Evolutionary conservation across 2,113 vertebrate genomes (phyloP), one percentile per base, ranked within the genome.

Genomic region (Poecile atricapillus): DNA sequence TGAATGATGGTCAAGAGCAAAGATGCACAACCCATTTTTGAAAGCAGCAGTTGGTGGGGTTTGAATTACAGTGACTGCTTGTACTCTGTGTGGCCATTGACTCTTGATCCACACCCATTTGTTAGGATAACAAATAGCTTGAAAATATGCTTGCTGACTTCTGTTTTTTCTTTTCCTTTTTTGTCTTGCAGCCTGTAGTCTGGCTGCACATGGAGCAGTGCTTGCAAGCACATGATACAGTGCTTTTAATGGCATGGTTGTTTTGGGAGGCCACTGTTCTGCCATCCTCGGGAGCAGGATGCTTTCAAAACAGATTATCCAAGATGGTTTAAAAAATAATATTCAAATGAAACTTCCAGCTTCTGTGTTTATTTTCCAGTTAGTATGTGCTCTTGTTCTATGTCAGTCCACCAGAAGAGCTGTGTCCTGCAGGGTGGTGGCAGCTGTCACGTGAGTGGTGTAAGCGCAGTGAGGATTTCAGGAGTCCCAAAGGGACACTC

Each of bases 361-460:
- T 52, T 15, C 39, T 84, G 25, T 58, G 25, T 75, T 78, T 85
- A 0, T 83, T 79, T 79, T 62, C 17, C 11, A 6, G 12, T 83
- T 52, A 18, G 8, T 17, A 3, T 44, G 35, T 78, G 43, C 19
- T 63, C 10, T 58, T 56, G 63, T 85, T 82, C n/a, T 62, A 13
- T 78, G 62, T 55, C 52, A 83, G 47, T 46, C 33, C 83, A 15
- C 15, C 28, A 70, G 60, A 70, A 58, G 43, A 10, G 55, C 4
- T 2, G 17, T 30, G 50, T 55, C 20, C 65, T 31, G 50, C 37
- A 62, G 30, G 35, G 15, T 30, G 41, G 27, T 65, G 67, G 52
- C 39, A 73, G 3, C 20, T 55, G 27, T 55, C 35, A 39, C 1
- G 0, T 0, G 6, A 12, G 7, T 39, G 68, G 2, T 82, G 56